These are phyloP conservation scores for Hipparchia sbordonii DNA, from an alignment of 2,888 invertebrate genomes.

Conservation along the genomic window DNA sequence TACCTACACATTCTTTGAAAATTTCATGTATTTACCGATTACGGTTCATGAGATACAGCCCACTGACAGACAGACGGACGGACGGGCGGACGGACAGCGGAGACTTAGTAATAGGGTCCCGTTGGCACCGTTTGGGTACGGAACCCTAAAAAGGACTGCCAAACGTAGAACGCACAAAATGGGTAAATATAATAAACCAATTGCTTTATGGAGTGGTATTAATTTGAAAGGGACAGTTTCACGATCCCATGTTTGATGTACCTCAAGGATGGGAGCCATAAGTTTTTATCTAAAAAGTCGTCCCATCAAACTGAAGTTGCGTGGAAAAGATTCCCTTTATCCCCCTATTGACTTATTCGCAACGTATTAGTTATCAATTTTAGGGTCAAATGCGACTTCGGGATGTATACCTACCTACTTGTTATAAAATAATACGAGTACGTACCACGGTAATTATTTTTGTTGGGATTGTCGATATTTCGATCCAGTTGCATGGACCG, in stretches of 20 bases:
- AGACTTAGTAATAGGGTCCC: too few relatives aligned
- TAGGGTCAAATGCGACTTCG: conserved; percentile 23
- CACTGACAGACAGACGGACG: too few relatives aligned
- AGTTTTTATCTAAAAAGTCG: conserved; percentile 35
- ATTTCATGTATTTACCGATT: too few relatives aligned
- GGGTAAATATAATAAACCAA: neutral
- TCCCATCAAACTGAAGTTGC: conserved; percentile 39
- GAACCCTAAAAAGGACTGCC: neutral
- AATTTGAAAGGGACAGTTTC: conserved; percentile 22
- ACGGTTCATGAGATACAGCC: too few relatives aligned
- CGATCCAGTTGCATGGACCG: too few relatives aligned
- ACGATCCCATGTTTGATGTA: conserved; percentile 21
- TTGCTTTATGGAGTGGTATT: conserved; percentile 21
- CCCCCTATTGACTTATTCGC: conserved; percentile 34
- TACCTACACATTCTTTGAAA: too few relatives aligned
- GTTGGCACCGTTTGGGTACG: too few relatives aligned
- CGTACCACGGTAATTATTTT: too few relatives aligned
- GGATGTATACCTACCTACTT: neutral
- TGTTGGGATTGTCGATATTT: too few relatives aligned
- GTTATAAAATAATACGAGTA: neutral
- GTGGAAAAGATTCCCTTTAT: conserved; percentile 37
- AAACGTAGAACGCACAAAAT: neutral
- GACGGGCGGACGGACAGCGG: too few relatives aligned
- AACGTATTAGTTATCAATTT: conserved; percentile 29
- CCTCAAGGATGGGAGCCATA: conserved; percentile 25